Evolutionary conservation across 2,113 vertebrate genomes (phyloP), one percentile per base, ranked within the genome.

Genomic region (Hydropotes inermis): DNA sequence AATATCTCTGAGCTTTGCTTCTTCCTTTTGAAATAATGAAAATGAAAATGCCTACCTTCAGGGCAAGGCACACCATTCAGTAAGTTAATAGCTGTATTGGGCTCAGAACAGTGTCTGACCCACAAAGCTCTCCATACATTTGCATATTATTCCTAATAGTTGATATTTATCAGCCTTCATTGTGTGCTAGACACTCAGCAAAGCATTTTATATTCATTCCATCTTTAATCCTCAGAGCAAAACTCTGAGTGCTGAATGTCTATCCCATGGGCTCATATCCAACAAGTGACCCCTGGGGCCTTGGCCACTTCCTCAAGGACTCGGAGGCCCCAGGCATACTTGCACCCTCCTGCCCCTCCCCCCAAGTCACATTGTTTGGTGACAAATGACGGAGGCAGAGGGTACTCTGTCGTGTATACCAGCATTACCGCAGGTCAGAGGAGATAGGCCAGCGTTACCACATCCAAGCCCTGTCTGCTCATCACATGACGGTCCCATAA

Each of bases 391-490:
- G 50, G 23, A 10, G 1, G 4, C 25, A 13, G 8, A 0, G 3
- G 60, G 39, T 0, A 9, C n/a, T 33, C 43, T 17, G 30, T 7
- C 23, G 5, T 0, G 1, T 25, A 3, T 36, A 15, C n/a, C 4
- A 7, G 6, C 5, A 1, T 3, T 0, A 10, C 0, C 0, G 3
- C 12, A 2, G 17, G 2, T 6, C 1, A 27, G 25, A n/a, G 54
- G n/a, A 3, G 7, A 39, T 2, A 2, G 30, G 76, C 16, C 47
- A 12, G 78, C 45, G 12, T 45, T 27, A 39, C 70, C 36, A 43
- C 70, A 76, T 13, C 36, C 1, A 2, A 27, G 12, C 36, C 39
- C 21, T 23, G 21, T 25, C 70, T 39, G 70, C 39, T 43, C 70
- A 43, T 8, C 12, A 4, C 70, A 15, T 2, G 10, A 76, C 39